Percentiles rank a stretch among this genome's conserved stretches.
These are phyloP conservation scores for Bibio marci DNA, from an alignment of 2,888 invertebrate genomes.

Conservation along the genomic window DNA sequence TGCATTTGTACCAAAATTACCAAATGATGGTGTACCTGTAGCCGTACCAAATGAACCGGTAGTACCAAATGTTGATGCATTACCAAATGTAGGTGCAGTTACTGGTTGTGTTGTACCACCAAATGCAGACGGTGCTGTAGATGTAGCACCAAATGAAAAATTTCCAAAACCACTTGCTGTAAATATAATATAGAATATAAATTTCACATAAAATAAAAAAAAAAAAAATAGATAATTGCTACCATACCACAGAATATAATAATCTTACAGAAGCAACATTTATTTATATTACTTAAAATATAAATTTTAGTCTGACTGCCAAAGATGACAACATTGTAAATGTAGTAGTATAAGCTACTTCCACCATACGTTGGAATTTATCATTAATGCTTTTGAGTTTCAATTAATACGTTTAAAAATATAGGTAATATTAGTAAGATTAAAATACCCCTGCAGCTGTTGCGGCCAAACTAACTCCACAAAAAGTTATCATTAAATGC, in stretches of 20 bases:
- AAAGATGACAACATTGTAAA: too few species aligned
- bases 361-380: too few species aligned
- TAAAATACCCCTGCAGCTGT: too few species aligned
- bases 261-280: too few species aligned
- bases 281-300: too few species aligned
- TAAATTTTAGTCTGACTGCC: too few species aligned
- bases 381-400: too few species aligned
- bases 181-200: slow-evolving; percentile 26
- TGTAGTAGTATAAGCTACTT: too few species aligned
- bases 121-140: slow-evolving; percentile 14
- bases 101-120: slow-evolving; percentile 19
- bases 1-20: slow-evolving; percentile 7
- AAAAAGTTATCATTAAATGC: too few species aligned
- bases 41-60: slow-evolving; percentile 16
- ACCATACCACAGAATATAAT: background rate
- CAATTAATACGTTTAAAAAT: too few species aligned
- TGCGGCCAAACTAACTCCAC: too few species aligned
- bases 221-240: slow-evolving; percentile 9
- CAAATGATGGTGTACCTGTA: slow-evolving; percentile 14
- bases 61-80: slow-evolving; percentile 13
- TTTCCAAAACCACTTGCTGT: slow-evolving; percentile 32
- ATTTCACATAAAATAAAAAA: slow-evolving; percentile 17
- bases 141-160: slow-evolving; percentile 15
- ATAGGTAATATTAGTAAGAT: too few species aligned
- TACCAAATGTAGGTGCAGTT: slow-evolving; percentile 19